Evolutionary conservation across 92 coral and sea anemone species (phyloP).

Genomic region (Metridium senile): DNA sequence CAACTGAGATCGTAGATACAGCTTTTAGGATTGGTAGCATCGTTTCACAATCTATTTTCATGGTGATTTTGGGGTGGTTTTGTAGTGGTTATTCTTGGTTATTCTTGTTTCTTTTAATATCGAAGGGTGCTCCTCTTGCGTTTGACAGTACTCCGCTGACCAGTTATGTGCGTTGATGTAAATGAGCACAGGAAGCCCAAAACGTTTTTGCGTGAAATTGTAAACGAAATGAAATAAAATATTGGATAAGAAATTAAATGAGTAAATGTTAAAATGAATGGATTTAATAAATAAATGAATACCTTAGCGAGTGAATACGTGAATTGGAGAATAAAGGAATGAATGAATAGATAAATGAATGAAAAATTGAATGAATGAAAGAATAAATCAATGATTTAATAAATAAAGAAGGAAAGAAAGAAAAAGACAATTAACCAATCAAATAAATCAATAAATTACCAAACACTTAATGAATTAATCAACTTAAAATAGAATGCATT

Average conservation of each 20-base stretch:
- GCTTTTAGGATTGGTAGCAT: conserved; percentile 60
- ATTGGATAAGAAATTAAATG: no score
- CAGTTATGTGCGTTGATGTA: neutral
- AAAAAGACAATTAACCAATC: no score
- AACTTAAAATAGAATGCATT: no score
- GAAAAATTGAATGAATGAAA: neutral
- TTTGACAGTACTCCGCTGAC: neutral
- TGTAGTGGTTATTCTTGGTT: neutral
- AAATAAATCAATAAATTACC: no score
- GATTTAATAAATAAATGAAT: no score
- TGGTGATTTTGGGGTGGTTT: conserved; percentile 12
- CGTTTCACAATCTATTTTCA: conserved; percentile 75
- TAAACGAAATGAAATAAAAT: no score
- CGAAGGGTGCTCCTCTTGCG: no score
- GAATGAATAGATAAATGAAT: neutral
- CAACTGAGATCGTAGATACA: conserved; percentile 59
- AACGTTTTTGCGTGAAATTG: neutral
- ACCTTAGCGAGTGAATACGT: no score
- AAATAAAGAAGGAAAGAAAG: no score
- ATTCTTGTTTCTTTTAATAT: neutral
- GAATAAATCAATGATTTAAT: no score
- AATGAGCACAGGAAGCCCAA: neutral
- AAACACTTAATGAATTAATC: no score
- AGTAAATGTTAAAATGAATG: no score
- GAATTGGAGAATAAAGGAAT: neutral